Conservation (phyloP, 1,140 invertebrate genomes). For the Adelges cooleyi region DNA sequence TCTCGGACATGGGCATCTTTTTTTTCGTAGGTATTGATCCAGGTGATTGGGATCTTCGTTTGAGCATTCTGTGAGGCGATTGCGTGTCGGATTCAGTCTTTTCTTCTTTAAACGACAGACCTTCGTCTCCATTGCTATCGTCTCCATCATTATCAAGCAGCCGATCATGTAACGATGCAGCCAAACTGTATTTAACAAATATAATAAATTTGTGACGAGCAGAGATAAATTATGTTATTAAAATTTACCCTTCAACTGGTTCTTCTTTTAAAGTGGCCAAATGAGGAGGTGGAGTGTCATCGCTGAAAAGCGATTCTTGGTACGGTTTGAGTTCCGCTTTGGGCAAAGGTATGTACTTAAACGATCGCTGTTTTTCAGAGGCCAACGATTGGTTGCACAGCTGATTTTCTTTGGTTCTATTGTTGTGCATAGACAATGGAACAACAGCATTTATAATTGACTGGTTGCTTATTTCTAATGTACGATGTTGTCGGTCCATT, state of each 20-base stretch:
- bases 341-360: slow-evolving; percentile 44
- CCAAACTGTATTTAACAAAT: slow-evolving; percentile 43
- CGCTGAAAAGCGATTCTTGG: slow-evolving; percentile 56
- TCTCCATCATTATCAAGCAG: slow-evolving; percentile 46
- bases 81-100: slow-evolving; percentile 20
- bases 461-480: slow-evolving; percentile 74
- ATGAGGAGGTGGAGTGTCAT: slow-evolving; percentile 43
- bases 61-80: slow-evolving; percentile 7
- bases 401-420: slow-evolving; percentile 38
- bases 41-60: slow-evolving; percentile 28
- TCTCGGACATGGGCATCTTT: slow-evolving; percentile 23
- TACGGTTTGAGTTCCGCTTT: slow-evolving; percentile 60
- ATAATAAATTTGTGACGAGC: neutral
- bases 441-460: slow-evolving; percentile 68
- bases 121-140: slow-evolving; percentile 32
- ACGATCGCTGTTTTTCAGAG: slow-evolving; percentile 23
- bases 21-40: neutral
- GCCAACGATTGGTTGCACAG: neutral
- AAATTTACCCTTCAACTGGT: slow-evolving; percentile 34
- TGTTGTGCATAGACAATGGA: slow-evolving; percentile 51
- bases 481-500: slow-evolving; percentile 36
- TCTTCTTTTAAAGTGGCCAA: slow-evolving; percentile 31
- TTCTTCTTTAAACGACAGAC: slow-evolving; percentile 23
- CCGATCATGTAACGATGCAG: slow-evolving; percentile 67
- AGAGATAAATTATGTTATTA: neutral